Percentiles rank a stretch among this genome's conserved stretches.
Conservation (phyloP, 2,113 vertebrate species). For the Lampris megalopsis region DNA sequence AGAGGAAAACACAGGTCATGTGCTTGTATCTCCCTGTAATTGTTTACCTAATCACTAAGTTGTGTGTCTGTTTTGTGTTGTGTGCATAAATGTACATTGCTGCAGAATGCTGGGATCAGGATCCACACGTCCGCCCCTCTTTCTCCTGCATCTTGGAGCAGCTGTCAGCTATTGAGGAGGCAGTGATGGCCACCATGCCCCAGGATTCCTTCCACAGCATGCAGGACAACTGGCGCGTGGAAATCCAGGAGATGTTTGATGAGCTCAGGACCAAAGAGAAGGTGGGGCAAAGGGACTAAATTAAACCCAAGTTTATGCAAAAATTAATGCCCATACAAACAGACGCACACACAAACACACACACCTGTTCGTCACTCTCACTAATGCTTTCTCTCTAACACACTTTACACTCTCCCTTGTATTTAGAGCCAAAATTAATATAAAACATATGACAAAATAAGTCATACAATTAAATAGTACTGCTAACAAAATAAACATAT, state of each 20-base stretch:
- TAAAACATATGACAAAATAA: no score
- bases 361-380: neutral
- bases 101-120: conserved; percentile 96
- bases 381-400: no score
- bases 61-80: conserved; percentile 9
- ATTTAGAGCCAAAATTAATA: no score
- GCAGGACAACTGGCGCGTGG: conserved; percentile 99
- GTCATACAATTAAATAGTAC: no score
- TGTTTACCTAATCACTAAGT: neutral
- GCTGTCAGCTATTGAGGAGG: conserved; percentile 91
- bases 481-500: no score
- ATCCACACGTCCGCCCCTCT: conserved; percentile 93
- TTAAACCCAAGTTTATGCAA: neutral
- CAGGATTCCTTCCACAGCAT: conserved; percentile 98
- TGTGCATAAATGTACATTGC: no score
- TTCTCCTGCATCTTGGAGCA: conserved; percentile 96
- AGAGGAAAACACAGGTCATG: neutral
- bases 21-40: neutral
- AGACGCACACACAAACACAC: neutral
- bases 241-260: conserved; percentile 98
- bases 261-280: conserved; percentile 97
- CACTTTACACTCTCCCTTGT: no score
- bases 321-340: neutral
- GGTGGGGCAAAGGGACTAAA: conserved; percentile 66
- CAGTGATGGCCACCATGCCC: conserved; percentile 94